Percentiles rank a stretch among this genome's conserved stretches.
Conservation (phyloP, 2,888 invertebrate genomes). For the Drosophila meridionalis region DNA sequence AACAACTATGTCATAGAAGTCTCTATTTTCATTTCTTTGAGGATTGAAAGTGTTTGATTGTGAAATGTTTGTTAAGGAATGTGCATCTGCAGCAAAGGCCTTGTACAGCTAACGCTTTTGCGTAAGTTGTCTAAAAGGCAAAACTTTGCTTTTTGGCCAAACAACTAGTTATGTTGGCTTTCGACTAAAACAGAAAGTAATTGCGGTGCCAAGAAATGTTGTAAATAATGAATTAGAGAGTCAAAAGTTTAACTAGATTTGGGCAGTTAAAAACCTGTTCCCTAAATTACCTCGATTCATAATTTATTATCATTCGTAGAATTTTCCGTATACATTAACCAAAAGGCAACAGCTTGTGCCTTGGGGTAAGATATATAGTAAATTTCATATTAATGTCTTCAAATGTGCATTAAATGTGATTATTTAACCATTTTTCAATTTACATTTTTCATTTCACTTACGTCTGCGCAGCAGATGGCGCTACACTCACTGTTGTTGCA, state of each 20-base stretch:
- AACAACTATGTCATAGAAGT: background rate
- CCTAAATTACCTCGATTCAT: background rate
- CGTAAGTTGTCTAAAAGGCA: background rate
- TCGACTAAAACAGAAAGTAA: background rate
- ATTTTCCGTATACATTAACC: background rate
- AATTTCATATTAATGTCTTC: background rate
- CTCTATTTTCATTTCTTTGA: background rate
- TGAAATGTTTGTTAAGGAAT: background rate
- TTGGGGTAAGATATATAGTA: background rate
- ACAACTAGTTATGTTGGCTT: conserved; percentile 3
- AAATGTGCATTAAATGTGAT: background rate
- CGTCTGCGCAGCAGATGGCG: conserved; percentile 14
- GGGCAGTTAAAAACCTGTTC: background rate
- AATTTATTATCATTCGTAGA: background rate
- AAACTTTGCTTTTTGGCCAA: background rate
- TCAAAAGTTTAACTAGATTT: background rate
- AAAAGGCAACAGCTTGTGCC: background rate
- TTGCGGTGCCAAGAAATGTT: background rate
- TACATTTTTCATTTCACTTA: background rate
- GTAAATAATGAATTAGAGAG: background rate
- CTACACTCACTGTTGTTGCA: background rate
- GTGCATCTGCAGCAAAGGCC: background rate
- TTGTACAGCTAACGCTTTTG: background rate
- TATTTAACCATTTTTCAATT: background rate
- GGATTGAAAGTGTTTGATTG: background rate